A percentile compares a stretch with the other conserved stretches of the same genome.
phyloP scores from a whole-genome alignment of 2,888 invertebrate species.

The Amphipoea oculea region DNA sequence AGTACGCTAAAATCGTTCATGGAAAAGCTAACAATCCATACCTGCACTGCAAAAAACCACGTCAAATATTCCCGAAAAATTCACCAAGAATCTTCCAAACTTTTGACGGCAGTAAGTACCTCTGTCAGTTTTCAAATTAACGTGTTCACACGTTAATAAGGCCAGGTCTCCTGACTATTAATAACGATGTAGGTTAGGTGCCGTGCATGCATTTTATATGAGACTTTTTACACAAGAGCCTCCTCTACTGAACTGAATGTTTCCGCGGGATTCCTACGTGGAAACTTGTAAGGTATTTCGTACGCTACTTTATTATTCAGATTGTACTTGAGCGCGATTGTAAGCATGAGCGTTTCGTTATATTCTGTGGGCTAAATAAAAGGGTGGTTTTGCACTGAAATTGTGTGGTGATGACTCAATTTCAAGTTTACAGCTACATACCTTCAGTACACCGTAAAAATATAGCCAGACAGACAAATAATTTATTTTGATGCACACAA shows the following conservation, averaged over 20 bases:
- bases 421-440: background rate
- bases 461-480: background rate
- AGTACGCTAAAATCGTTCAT: background rate
- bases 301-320: slow-evolving; percentile 39
- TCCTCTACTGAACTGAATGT: slow-evolving; percentile 37
- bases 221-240: slow-evolving; percentile 47
- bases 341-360: slow-evolving; percentile 25
- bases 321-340: slow-evolving; percentile 27
- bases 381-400: background rate
- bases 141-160: slow-evolving; percentile 39
- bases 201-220: slow-evolving; percentile 61
- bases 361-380: slow-evolving; percentile 14
- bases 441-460: background rate
- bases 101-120: slow-evolving; percentile 14
- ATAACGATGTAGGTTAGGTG: slow-evolving; percentile 52
- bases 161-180: slow-evolving; percentile 41
- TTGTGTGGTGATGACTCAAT: background rate
- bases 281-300: slow-evolving; percentile 27
- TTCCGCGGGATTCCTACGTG: slow-evolving; percentile 31
- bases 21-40: background rate
- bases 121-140: slow-evolving; percentile 55
- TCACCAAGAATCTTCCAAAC: slow-evolving; percentile 4
- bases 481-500: background rate
- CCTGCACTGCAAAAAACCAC: background rate
- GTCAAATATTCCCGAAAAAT: background rate